phyloP scores from a whole-genome alignment of 2,797 vertebrate species.

The Leuciscus waleckii region DNA sequence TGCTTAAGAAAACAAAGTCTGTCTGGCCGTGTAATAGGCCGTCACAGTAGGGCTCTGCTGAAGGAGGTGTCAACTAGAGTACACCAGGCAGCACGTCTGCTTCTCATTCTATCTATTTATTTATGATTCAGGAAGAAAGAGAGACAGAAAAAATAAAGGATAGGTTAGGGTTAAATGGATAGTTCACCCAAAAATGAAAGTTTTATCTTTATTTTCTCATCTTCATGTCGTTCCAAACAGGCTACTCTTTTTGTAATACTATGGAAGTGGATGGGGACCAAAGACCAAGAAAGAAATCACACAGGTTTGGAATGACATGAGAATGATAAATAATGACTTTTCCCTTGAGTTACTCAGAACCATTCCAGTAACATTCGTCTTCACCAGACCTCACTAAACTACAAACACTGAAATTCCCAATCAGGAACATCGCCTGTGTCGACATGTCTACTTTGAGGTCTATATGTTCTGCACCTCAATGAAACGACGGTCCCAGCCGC shows the following conservation, averaged over 20 bases:
- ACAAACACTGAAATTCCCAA: slow-evolving; percentile 16
- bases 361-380: neutral
- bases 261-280: neutral
- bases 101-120: slow-evolving; percentile 67
- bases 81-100: slow-evolving; percentile 58
- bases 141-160: slow-evolving; percentile 5
- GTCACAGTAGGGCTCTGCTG: slow-evolving; percentile 47
- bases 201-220: neutral
- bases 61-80: slow-evolving; percentile 62
- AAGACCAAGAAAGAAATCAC: neutral
- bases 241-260: neutral
- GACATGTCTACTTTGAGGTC: slow-evolving; percentile 42
- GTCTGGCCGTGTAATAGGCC: slow-evolving; percentile 41
- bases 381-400: slow-evolving; percentile 27
- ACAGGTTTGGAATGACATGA: neutral
- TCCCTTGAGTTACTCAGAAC: neutral
- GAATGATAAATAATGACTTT: neutral
- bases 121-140: slow-evolving; percentile 50
- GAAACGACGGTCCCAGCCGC: slow-evolving; percentile 40
- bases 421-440: neutral
- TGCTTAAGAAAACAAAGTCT: slow-evolving; percentile 63
- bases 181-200: neutral
- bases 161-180: neutral
- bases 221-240: neutral
- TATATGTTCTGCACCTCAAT: slow-evolving; percentile 52